Percentiles rank a stretch among this genome's conserved stretches.
phyloP scores from a whole-genome alignment of 2,888 invertebrate species.

The Tetragonula carbonaria region DNA sequence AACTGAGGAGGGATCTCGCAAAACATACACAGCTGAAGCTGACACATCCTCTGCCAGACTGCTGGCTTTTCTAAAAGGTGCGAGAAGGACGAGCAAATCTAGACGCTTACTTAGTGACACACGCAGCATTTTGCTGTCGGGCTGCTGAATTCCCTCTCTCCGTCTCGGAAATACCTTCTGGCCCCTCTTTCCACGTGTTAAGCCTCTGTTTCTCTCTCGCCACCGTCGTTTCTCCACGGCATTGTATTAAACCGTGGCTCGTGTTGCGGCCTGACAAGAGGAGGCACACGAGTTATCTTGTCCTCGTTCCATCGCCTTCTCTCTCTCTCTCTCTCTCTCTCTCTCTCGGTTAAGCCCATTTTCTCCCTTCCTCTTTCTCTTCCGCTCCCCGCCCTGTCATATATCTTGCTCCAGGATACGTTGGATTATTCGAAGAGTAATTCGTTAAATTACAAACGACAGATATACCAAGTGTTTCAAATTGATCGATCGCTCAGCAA shows the following conservation, averaged over 20 bases:
- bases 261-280: slow-evolving; percentile 73
- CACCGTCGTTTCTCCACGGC: slow-evolving; percentile 44
- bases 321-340: not conserved
- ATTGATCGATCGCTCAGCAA: slow-evolving; percentile 48
- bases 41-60: slow-evolving; percentile 76
- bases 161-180: slow-evolving; percentile 30
- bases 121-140: slow-evolving; percentile 73
- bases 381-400: slow-evolving; percentile 4
- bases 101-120: slow-evolving; percentile 77
- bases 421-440: slow-evolving; percentile 61
- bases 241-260: slow-evolving; percentile 71
- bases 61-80: slow-evolving; percentile 66
- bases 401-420: slow-evolving; percentile 30
- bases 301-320: slow-evolving; percentile 23
- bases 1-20: slow-evolving; percentile 67
- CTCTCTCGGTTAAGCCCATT: too few species aligned
- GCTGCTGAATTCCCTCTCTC: slow-evolving; percentile 52
- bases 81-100: slow-evolving; percentile 73
- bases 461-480: slow-evolving; percentile 49
- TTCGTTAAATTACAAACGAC: slow-evolving; percentile 60
- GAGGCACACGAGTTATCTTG: slow-evolving; percentile 57
- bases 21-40: slow-evolving; percentile 78
- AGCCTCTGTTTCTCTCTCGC: slow-evolving; percentile 52
- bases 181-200: slow-evolving; percentile 48
- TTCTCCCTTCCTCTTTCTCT: not conserved